Evolutionary conservation across 2,888 invertebrate species (phyloP), one percentile per base, ranked within the genome.

Genomic region (Eurytoma adleriae): DNA sequence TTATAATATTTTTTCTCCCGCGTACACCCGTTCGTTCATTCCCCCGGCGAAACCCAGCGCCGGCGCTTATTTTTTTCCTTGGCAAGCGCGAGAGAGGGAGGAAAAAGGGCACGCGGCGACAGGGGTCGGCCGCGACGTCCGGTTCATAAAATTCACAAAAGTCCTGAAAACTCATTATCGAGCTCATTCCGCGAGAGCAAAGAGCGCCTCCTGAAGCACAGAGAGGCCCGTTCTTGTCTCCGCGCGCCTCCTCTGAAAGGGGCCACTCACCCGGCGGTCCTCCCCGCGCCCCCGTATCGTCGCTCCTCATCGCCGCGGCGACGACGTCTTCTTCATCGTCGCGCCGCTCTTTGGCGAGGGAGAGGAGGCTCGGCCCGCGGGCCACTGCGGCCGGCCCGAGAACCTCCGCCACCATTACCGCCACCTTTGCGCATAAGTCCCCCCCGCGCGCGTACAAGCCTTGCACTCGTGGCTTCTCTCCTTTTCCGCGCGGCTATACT

Each of bases 101-200:
- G 1, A 62, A 27, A 64, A 64, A 40, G 27, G 40, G 64, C 64
- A 14, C 10, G n/a, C 4, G 40, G 62, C 40, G 27, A 14, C n/a
- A 0, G 3, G 27, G 40, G 64, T 10, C 40, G 30, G 40, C 62
- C 24, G 62, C 48, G 30, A 10, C 56, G 0, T 18, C 10, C 66
- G 10, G 24, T 70, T 80, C 78, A 54, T 70, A 40, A 82, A 81
- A 80, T 78, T 82, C 72, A 30, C 62, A 80, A 66, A 52, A 73
- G 69, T 77, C 73, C 80, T 68, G 73, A 70, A 77, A 78, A 69
- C 69, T 80, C 77, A 77, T 77, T 80, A 80, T 73, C 73, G 73
- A 69, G 80, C 77, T 80, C 80, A 69, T 80, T 80, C 54, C 57
- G 73, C 68, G 68, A 62, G 68, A 30, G 67, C 68, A 76, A 76